Conservation (phyloP, 2,113 vertebrate species). For the Ceyx melanurus region DNA sequence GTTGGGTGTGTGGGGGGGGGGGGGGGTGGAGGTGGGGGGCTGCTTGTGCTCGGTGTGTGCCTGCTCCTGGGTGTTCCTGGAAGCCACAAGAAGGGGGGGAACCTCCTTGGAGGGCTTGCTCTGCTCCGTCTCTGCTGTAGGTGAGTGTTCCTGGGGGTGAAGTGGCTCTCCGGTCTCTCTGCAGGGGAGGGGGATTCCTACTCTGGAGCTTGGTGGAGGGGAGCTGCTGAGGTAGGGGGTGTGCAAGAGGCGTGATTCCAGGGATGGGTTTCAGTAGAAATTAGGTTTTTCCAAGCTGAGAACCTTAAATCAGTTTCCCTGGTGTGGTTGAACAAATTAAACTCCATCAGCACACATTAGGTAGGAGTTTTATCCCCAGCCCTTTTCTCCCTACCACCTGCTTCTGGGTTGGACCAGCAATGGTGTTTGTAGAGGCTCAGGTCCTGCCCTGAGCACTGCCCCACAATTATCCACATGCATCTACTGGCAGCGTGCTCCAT, state of each 20-base stretch:
- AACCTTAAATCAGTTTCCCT: not conserved
- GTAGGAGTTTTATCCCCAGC: not conserved
- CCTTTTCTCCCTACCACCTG: not conserved
- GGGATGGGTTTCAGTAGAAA: not conserved
- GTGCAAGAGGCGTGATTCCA: not conserved
- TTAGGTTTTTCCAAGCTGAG: not conserved
- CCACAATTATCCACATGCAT: not conserved
- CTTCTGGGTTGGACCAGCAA: not conserved
- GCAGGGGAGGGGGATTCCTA: not conserved
- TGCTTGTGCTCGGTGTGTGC: not conserved
- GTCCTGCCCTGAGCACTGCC: not conserved
- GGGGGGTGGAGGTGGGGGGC: not conserved
- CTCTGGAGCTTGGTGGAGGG: not conserved
- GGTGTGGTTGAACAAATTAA: not conserved
- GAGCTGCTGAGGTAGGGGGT: not conserved
- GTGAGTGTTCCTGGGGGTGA: rapidly evolving
- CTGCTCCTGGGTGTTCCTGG: not conserved
- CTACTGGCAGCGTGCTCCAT: not conserved
- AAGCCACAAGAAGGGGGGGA: not conserved
- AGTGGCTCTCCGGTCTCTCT: not conserved
- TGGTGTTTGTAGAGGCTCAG: not conserved
- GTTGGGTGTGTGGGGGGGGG: too few species aligned
- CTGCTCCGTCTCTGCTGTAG: not conserved
- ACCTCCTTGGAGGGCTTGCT: not conserved
- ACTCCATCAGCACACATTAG: rapidly evolving